Evolutionary conservation across 2,113 vertebrate genomes (phyloP).

Genomic region (Nycticryphes semicollaris): DNA sequence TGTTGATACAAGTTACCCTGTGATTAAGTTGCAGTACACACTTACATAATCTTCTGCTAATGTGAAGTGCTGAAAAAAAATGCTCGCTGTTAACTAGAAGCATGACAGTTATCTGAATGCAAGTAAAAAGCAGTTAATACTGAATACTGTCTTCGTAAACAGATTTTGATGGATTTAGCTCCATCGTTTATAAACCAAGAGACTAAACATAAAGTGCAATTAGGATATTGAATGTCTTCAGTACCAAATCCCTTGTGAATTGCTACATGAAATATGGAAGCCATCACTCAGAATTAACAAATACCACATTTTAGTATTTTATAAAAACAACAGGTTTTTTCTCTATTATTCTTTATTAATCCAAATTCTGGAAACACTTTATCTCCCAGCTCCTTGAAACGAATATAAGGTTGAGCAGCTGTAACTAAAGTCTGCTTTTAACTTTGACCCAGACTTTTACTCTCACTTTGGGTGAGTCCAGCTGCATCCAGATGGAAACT

Average conservation of each 20-base stretch:
- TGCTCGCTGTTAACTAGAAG: background rate
- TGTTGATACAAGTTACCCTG: slow-evolving; percentile 10
- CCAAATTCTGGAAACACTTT: background rate
- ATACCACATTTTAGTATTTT: background rate
- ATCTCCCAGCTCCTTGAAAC: background rate
- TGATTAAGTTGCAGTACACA: background rate
- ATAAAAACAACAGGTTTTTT: background rate
- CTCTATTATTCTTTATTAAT: background rate
- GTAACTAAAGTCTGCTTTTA: background rate
- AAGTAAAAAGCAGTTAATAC: background rate
- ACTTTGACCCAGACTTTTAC: background rate
- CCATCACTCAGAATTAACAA: background rate
- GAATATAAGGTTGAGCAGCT: background rate
- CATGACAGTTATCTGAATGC: background rate
- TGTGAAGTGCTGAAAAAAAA: background rate
- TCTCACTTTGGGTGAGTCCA: background rate
- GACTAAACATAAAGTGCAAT: slow-evolving; percentile 2
- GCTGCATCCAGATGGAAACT: background rate
- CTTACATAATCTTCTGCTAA: slow-evolving; percentile 25
- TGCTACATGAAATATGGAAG: background rate
- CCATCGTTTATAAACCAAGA: background rate
- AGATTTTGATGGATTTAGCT: slow-evolving; percentile 8
- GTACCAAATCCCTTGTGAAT: background rate
- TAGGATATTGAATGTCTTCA: slow-evolving; percentile 2
- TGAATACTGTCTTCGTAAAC: background rate